These are phyloP conservation scores for Hozukius guyotensis DNA, from an alignment of 2,797 vertebrate genomes.

Conservation along the genomic window DNA sequence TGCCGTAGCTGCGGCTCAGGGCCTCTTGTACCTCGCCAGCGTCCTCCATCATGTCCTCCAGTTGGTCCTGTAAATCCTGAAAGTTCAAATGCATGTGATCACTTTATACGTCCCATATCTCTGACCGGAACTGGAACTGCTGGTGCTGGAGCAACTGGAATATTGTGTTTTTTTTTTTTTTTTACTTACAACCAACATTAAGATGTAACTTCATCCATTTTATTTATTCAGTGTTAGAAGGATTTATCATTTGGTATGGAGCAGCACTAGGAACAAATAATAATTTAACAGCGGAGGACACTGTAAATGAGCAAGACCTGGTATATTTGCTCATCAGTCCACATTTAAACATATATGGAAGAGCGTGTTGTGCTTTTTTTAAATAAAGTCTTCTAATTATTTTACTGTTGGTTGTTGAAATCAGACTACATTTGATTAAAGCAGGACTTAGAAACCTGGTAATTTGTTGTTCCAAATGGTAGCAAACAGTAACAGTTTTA, in stretches of 20 bases:
- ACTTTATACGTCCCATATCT: neutral
- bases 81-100: neutral
- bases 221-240: too few species aligned
- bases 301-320: too few species aligned
- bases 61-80: constrained; percentile 97
- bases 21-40: constrained; percentile 95
- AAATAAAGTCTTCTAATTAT: neutral
- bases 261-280: neutral
- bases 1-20: constrained; percentile 95
- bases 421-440: too few species aligned
- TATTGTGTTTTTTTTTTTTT: neutral
- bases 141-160: neutral
- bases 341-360: too few species aligned
- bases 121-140: neutral
- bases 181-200: neutral
- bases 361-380: too few species aligned
- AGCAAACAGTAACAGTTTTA: neutral
- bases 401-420: neutral
- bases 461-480: neutral
- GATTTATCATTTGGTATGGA: neutral
- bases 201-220: neutral
- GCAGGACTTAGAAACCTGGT: too few species aligned
- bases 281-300: neutral
- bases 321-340: too few species aligned
- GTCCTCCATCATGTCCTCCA: constrained; percentile 99